These are phyloP conservation scores for Engraulis encrasicolus DNA, from an alignment of 2,113 vertebrate species.

Conservation along the genomic window DNA sequence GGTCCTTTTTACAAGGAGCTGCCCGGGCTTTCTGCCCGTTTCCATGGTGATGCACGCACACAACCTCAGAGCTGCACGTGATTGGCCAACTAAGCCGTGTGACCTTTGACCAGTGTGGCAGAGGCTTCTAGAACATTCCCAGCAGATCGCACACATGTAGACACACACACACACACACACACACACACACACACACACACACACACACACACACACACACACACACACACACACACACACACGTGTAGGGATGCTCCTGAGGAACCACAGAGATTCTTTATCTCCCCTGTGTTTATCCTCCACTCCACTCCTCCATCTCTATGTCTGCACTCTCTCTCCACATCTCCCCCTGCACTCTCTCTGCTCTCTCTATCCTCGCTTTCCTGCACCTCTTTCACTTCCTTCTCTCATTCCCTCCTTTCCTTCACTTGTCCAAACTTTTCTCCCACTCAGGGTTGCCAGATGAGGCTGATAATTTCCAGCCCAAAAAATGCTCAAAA, in stretches of 20 bases:
- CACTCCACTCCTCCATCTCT: neutral
- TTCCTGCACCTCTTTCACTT: too few species aligned
- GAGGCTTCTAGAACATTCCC: slow-evolving; percentile 11
- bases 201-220: neutral
- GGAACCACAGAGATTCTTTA: neutral
- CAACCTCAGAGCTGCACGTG: neutral
- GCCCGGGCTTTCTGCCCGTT: too few species aligned
- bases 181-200: neutral
- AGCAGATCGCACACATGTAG: too few species aligned
- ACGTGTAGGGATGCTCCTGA: neutral
- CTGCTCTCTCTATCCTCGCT: neutral
- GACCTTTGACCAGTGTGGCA: neutral
- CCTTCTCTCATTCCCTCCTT: too few species aligned
- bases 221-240: neutral
- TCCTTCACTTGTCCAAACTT: too few species aligned
- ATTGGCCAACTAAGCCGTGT: neutral
- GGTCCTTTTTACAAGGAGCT: too few species aligned
- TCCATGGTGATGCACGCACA: too few species aligned
- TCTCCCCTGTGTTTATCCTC: neutral
- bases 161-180: neutral
- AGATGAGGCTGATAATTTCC: too few species aligned
- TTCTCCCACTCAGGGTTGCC: too few species aligned
- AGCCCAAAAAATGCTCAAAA: too few species aligned
- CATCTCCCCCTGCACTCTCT: neutral
- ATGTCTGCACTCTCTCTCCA: neutral